Conservation (phyloP, 2,888 invertebrate genomes). For the Sturmia bella region DNA sequence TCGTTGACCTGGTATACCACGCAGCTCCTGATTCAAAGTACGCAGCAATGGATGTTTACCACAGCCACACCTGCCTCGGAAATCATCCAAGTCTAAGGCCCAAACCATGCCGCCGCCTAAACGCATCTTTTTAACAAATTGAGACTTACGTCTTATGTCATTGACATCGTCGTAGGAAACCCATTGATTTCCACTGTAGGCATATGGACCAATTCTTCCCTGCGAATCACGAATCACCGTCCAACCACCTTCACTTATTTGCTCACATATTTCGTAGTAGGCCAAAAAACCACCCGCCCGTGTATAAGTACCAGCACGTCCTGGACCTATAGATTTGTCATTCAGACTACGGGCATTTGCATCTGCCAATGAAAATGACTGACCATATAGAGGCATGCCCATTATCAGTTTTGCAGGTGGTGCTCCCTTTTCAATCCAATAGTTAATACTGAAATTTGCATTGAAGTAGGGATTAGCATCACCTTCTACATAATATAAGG, state of each 20-base stretch:
- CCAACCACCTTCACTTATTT: slow-evolving; percentile 84
- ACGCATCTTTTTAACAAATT: slow-evolving; percentile 84
- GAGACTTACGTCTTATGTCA: slow-evolving; percentile 85
- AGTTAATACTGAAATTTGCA: slow-evolving; percentile 87
- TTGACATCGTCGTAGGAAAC: slow-evolving; percentile 88
- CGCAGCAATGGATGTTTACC: slow-evolving; percentile 86
- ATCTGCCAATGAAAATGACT: slow-evolving; percentile 87
- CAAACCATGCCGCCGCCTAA: slow-evolving; percentile 90
- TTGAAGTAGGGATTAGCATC: slow-evolving; percentile 86
- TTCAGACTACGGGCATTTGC: slow-evolving; percentile 83
- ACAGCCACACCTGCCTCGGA: slow-evolving; percentile 87
- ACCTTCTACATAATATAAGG: slow-evolving; percentile 86
- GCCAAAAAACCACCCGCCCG: slow-evolving; percentile 88
- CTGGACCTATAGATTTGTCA: slow-evolving; percentile 85
- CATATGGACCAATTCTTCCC: slow-evolving; percentile 88
- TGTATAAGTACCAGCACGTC: slow-evolving; percentile 87
- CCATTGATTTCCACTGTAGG: slow-evolving; percentile 88
- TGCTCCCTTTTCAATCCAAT: slow-evolving; percentile 88
- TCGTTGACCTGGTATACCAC: slow-evolving; percentile 82
- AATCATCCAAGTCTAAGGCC: slow-evolving; percentile 91
- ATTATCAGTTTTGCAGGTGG: slow-evolving; percentile 86
- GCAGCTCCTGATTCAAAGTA: slow-evolving; percentile 85
- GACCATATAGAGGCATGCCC: slow-evolving; percentile 90
- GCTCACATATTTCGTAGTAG: slow-evolving; percentile 89
- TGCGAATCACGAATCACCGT: slow-evolving; percentile 85